phyloP scores from a whole-genome alignment of 2,797 vertebrate genomes.

The Poecile montanus region DNA sequence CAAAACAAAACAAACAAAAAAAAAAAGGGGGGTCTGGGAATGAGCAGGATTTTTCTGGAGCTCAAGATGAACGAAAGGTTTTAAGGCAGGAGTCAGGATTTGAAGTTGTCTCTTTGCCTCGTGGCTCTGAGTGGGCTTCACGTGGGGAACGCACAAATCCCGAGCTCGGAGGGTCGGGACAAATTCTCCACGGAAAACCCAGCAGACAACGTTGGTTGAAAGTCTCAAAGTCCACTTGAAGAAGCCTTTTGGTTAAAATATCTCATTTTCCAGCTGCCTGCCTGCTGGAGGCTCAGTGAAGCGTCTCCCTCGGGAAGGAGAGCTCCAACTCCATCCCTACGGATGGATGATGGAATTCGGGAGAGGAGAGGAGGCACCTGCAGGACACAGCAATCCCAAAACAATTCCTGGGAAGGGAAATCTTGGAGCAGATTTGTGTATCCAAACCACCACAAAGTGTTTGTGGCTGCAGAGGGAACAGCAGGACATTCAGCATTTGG shows the following conservation, averaged over 20 bases:
- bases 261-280: background rate
- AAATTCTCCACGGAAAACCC: background rate
- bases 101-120: conserved; percentile 58
- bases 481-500: background rate
- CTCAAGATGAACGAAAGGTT: background rate
- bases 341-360: background rate
- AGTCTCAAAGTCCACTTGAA: background rate
- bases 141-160: conserved; percentile 10
- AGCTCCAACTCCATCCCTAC: background rate
- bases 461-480: background rate
- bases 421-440: conserved; percentile 7
- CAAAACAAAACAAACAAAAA: too few species aligned
- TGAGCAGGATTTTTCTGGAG: conserved; percentile 25
- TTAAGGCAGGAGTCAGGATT: conserved; percentile 66
- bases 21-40: background rate
- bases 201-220: background rate
- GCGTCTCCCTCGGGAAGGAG: background rate
- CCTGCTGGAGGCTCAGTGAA: conserved; percentile 18
- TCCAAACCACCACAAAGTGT: background rate
- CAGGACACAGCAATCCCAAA: conserved; percentile 25
- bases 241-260: background rate
- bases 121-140: conserved; percentile 27
- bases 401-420: background rate
- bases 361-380: conserved; percentile 24
- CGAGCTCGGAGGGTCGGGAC: background rate